Base-by-base conservation (phyloP, 2,888 invertebrate species). In the Monopis laevigella region DNA sequence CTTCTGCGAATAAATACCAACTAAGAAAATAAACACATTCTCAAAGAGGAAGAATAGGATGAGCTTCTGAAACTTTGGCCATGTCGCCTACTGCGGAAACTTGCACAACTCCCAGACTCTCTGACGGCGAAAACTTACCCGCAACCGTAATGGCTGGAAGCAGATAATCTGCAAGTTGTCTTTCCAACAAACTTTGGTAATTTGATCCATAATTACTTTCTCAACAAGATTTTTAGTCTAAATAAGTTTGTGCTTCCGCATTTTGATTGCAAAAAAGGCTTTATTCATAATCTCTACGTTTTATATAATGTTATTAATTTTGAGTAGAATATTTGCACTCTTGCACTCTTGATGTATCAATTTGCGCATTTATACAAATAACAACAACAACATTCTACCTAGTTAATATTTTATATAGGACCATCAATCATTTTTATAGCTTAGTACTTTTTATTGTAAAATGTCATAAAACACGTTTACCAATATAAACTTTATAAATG, bases 91-190 rank as follows among this genome's bases (percentile, higher is more conserved):
- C 54, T 59, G 53, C 45, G 24, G 24, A 21, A 14, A 32, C 28
- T 28, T 11, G 7, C 4, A 7, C 3, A 32, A 32, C 14, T 32
- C 17, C 32, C 11, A 7, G 17, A 16, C 36, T 18, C 68, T 62
- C 52, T 48, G 54, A 53, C 47, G 56, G 50, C 53, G 59, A 51
- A 47, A 67, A 64, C 60, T 66, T 55, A 50, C 53, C 63, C 65
- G 63, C 59, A 53, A 65, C 62, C 65, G 62, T 67, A 68, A 70
- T 68, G 59, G 61, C 54, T 65, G 53, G 53, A 59, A 65, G 63
- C 53, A 65, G 65, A 69, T 69, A 68, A 71, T 69, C 69, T 66
- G 50, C 56, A 65, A 70, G 63, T 69, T 66, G 65, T 61, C 59
- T 59, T 56, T 59, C 51, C 50, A 55, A 52, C 56, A 54, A 68